Conservation (phyloP, 2,888 invertebrate species). For the Tinea pellionella region DNA sequence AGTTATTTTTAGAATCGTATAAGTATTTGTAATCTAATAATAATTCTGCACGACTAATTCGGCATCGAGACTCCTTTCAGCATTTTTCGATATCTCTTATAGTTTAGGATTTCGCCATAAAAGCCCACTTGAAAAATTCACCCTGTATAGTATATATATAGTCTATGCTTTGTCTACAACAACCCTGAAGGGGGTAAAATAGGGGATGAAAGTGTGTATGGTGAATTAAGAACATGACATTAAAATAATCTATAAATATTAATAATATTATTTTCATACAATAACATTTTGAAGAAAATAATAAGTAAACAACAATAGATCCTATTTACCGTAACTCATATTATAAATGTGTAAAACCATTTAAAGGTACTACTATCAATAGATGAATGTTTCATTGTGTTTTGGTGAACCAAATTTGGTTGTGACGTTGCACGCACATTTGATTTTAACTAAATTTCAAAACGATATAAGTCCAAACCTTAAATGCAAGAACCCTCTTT, state of each 20-base stretch:
- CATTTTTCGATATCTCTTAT: no score
- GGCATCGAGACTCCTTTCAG: no score
- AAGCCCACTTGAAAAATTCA: no score
- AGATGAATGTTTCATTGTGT: conserved; percentile 62
- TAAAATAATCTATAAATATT: conserved; percentile 24
- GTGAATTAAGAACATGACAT: no score
- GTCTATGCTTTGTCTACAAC: no score
- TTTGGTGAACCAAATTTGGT: conserved; percentile 64
- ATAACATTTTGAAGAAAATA: conserved; percentile 34
- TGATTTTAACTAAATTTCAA: conserved; percentile 33
- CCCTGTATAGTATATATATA: no score
- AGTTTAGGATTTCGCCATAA: no score
- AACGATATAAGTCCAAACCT: conserved; percentile 29
- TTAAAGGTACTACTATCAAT: conserved; percentile 65
- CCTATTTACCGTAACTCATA: conserved; percentile 63
- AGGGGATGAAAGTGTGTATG: no score
- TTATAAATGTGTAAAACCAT: conserved; percentile 70
- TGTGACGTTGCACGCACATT: conserved; percentile 65
- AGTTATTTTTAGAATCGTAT: no score
- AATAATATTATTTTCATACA: conserved; percentile 64
- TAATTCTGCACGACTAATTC: no score
- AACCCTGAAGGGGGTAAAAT: no score
- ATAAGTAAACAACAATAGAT: conserved; percentile 25
- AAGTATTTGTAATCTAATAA: no score
- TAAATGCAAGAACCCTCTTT: conserved; percentile 1